Evolutionary conservation across 2,888 invertebrate genomes (phyloP).

Genomic region (Tenthredo livida): DNA sequence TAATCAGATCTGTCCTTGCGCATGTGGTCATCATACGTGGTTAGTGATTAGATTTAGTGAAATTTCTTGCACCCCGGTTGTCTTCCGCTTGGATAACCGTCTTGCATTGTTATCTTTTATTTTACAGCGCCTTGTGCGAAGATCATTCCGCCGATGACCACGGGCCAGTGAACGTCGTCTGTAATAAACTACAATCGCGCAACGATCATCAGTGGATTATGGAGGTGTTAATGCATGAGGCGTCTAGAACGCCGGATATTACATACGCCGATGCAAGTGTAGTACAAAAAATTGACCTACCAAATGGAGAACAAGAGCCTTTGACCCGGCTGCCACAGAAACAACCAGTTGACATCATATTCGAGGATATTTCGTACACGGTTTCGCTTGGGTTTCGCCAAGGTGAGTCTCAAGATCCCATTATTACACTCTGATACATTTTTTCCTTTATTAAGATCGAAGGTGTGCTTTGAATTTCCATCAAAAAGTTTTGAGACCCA

Average conservation of each 20-base stretch:
- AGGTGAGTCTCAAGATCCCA: constrained; percentile 59
- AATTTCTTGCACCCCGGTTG: constrained; percentile 27
- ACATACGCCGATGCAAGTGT: constrained; percentile 4
- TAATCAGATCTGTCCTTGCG: constrained; percentile 3
- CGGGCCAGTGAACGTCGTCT: constrained; percentile 45
- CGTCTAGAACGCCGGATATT: constrained; percentile 62
- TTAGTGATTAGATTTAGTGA: background rate
- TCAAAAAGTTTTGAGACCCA: background rate
- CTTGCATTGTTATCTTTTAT: constrained; percentile 44
- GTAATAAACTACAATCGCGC: background rate
- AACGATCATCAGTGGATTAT: constrained; percentile 60
- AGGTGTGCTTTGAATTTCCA: background rate
- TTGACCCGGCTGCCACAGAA: constrained; percentile 74
- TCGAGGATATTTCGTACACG: constrained; percentile 86
- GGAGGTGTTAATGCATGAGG: constrained; percentile 76
- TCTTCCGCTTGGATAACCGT: background rate
- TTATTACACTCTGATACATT: background rate
- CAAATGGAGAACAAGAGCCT: constrained; percentile 41
- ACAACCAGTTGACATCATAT: constrained; percentile 85
- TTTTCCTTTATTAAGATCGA: constrained; percentile 1
- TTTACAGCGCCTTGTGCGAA: constrained; percentile 38
- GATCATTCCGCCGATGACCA: constrained; percentile 51
- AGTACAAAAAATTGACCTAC: constrained; percentile 28
- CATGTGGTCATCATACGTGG: background rate
- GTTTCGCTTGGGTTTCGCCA: constrained; percentile 81